A percentile compares a stretch with the other conserved stretches of the same genome.
These are phyloP conservation scores for Clistopyga incitator DNA, from an alignment of 2,888 invertebrate species.

Conservation along the genomic window DNA sequence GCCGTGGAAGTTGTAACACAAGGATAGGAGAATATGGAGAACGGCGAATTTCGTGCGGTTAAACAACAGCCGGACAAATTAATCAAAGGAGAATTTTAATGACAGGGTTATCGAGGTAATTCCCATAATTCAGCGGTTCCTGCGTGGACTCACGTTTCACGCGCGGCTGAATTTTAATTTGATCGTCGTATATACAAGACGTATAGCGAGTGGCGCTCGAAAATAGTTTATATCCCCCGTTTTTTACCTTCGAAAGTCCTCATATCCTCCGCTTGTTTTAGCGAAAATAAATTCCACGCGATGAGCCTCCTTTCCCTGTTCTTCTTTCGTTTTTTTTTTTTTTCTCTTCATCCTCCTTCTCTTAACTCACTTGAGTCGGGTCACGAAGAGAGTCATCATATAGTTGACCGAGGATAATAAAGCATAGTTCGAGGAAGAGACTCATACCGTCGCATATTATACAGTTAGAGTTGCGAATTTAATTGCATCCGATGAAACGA, in stretches of 20 bases:
- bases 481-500: constrained; percentile 54
- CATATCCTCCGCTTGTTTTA: constrained; percentile 35
- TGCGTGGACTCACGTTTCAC: constrained; percentile 44
- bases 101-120: constrained; percentile 76
- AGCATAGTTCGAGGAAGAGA: constrained; percentile 62
- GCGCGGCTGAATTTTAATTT: constrained; percentile 69
- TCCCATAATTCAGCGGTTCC: constrained; percentile 73
- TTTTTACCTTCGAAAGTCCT: constrained; percentile 23
- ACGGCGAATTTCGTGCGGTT: constrained; percentile 60
- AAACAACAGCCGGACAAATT: constrained; percentile 74
- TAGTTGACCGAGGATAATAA: constrained; percentile 62
- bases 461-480: constrained; percentile 43
- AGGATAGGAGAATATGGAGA: background rate
- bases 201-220: constrained; percentile 25
- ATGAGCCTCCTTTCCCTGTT: constrained; percentile 14
- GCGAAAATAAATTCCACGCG: constrained; percentile 58
- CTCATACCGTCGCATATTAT: constrained; percentile 37
- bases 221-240: constrained; percentile 43
- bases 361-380: constrained; percentile 43
- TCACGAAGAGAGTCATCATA: constrained; percentile 61
- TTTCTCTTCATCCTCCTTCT: constrained; percentile 26
- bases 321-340: background rate
- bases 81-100: constrained; percentile 77
- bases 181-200: constrained; percentile 56
- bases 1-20: constrained; percentile 1